These are phyloP conservation scores for Cyprinodon brontotheroides DNA, from an alignment of 2,113 vertebrate species.

Conservation along the genomic window DNA sequence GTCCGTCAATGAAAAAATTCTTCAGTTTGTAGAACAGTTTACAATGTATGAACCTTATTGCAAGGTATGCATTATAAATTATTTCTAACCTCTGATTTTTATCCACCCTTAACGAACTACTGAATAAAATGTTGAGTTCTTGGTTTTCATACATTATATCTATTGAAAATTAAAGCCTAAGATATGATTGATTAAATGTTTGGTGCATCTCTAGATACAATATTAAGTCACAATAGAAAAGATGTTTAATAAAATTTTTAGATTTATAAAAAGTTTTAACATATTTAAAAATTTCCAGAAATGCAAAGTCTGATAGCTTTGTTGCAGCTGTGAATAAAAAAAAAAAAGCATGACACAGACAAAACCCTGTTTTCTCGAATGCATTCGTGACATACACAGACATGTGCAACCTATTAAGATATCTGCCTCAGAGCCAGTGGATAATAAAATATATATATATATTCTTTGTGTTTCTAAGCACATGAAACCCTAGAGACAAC, in stretches of 20 bases:
- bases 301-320: slow-evolving; percentile 66
- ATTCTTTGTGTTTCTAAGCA: slow-evolving; percentile 48
- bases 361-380: slow-evolving; percentile 65
- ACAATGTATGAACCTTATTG: neutral
- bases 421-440: slow-evolving; percentile 63
- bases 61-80: neutral
- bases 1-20: too few relatives aligned
- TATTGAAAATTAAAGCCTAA: too few relatives aligned
- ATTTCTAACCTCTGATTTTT: neutral
- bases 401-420: slow-evolving; percentile 70
- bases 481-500: slow-evolving; percentile 33
- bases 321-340: slow-evolving; percentile 65
- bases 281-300: slow-evolving; percentile 49
- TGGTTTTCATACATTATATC: too few relatives aligned
- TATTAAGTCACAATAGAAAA: neutral
- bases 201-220: neutral
- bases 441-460: slow-evolving; percentile 35
- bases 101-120: neutral
- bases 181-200: neutral
- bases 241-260: too few relatives aligned
- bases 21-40: neutral
- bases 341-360: slow-evolving; percentile 69
- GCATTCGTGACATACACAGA: slow-evolving; percentile 67
- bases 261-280: too few relatives aligned
- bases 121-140: too few relatives aligned